Conservation (phyloP, 2,797 vertebrate genomes). For the Sebastes itinus region DNA sequence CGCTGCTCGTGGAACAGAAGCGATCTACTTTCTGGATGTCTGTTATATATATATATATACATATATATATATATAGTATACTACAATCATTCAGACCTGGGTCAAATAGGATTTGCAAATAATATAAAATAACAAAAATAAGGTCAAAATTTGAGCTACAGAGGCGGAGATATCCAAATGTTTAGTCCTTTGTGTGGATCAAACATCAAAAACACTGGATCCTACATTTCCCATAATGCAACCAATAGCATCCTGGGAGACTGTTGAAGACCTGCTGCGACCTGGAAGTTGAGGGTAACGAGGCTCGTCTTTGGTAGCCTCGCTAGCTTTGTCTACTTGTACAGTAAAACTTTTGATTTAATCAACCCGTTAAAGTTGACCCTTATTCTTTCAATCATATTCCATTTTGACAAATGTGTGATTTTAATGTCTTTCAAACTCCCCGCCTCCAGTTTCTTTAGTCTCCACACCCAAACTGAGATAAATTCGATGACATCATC, state of each 20-base stretch:
- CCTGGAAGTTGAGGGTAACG: neutral
- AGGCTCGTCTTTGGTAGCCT: neutral
- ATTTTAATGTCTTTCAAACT: neutral
- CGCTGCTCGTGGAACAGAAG: slow-evolving; percentile 7
- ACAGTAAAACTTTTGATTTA: neutral
- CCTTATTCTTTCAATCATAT: neutral
- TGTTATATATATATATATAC: no score
- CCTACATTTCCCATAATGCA: neutral
- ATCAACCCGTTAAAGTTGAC: neutral
- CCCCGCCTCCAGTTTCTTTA: neutral
- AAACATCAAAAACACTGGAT: neutral
- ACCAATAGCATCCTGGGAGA: neutral
- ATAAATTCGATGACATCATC: neutral
- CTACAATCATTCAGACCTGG: slow-evolving; percentile 1
- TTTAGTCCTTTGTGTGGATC: neutral
- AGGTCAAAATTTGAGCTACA: neutral
- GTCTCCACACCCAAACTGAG: neutral
- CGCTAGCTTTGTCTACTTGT: neutral
- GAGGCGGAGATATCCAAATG: neutral
- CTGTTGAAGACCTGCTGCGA: neutral
- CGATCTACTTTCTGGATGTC: neutral
- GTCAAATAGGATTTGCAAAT: slow-evolving; percentile 1
- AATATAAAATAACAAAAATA: neutral
- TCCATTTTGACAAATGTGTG: neutral
- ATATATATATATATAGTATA: no score